A percentile compares a stretch with the other conserved stretches of the same genome.
These are phyloP conservation scores for Chironomus striatipennis DNA, from an alignment of 1,140 invertebrate genomes.

Conservation along the genomic window DNA sequence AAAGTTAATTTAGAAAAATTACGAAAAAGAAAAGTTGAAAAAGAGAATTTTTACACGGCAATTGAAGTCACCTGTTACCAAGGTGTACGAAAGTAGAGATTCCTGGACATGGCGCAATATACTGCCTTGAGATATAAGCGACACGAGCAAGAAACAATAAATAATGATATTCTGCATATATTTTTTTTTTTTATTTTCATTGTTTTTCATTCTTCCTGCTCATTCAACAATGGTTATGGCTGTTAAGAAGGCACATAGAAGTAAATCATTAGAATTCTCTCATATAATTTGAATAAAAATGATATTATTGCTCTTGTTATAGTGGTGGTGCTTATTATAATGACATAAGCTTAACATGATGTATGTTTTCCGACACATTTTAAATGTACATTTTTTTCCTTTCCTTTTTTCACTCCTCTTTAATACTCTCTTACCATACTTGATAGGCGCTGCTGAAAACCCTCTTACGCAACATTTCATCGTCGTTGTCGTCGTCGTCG, in stretches of 20 bases:
- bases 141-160: neutral
- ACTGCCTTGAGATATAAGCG: neutral
- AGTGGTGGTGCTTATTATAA: conserved; percentile 1
- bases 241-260: neutral
- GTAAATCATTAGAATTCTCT: conserved; percentile 10
- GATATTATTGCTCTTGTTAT: conserved; percentile 16
- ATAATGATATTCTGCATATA: conserved; percentile 1
- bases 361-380: conserved; percentile 17
- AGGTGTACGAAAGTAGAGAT: neutral
- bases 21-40: neutral
- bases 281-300: conserved; percentile 20
- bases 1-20: conserved; percentile 19
- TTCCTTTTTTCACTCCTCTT: neutral
- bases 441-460: neutral
- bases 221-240: neutral
- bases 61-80: conserved; percentile 18
- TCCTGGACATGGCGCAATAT: neutral
- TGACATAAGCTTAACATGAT: conserved; percentile 18
- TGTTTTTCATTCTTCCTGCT: neutral
- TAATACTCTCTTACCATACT: too few species aligned
- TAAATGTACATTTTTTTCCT: neutral
- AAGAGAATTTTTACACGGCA: neutral
- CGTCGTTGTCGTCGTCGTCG: neutral
- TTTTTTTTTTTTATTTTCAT: neutral
- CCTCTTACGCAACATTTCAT: neutral